Evolutionary conservation across 1,140 invertebrate species (phyloP), one percentile per base, ranked within the genome.

Genomic region (Zaprionus capensis): DNA sequence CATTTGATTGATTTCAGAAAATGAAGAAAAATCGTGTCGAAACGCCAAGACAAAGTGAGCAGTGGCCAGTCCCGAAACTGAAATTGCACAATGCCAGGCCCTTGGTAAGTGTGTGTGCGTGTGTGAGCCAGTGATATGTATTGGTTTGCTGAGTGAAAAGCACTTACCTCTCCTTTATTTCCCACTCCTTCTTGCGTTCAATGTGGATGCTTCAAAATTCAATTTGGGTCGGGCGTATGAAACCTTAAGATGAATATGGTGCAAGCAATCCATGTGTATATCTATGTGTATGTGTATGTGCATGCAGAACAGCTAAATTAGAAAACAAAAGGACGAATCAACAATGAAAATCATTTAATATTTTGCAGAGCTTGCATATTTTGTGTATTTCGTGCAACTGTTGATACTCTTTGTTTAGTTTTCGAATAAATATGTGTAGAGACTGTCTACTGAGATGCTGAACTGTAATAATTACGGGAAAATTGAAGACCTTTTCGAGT

Each of bases 21-120:
- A 88, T 88, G 85, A 88, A 88, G 85, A 88, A 88, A 88, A 88
- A 88, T 88, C 82, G 85, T 90, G 81, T 88, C 81, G 81, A 90
- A 88, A 84, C 78, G 85, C 71, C 85, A 90, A 88, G 84, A 88
- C 84, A 88, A 88, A 88, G 84, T 84, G 84, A 84, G 64, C 78
- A 49, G 72, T 73, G 59, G 38, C 78, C 67, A 65, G 67, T 51
- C 56, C 71, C 64, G 63, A 78, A 84, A 86, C 81, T 84, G 84
- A 84, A 88, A 88, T 84, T 88, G 80, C 73, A 88, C 86, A 86
- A 87, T 76, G 51, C 63, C 68, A 28, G 26, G 15, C 36, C 11
- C 31, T 24, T 5, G 5, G 5, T 28, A n/a, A 20, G n/a, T 59
- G 12, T 20, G 20, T 53, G 41, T 20, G 34, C n/a, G 46, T 24